Evolutionary conservation across 2,797 vertebrate species (phyloP), one percentile per base, ranked within the genome.

Genomic region (Oophaga sylvatica): DNA sequence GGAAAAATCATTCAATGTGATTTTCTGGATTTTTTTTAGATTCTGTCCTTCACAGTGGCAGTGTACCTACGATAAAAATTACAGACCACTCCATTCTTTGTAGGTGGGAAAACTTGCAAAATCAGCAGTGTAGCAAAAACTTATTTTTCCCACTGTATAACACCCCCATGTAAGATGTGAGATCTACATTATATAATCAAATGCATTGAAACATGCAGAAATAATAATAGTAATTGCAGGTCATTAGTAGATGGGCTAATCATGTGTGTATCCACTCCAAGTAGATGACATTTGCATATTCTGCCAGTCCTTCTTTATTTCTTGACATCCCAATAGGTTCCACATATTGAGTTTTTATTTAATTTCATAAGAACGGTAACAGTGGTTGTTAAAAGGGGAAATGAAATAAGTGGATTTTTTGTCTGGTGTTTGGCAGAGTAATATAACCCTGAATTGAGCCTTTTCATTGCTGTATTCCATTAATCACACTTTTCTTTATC

Each of bases 401-500:
- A 19, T 77, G 8, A 75, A 70, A 80, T 78, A 45, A n/a, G 70
- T 62, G 71, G 16, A 35, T 83, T 79, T 68, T 87, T 78, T 68
- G 53, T 62, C 29, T 68, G 73, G 11, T 71, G 76, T 80, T 87
- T 83, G 65, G 60, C 59, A 78, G 62, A 17, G 29, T n/a, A 48
- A 20, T 35, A 73, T 57, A 75, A 48, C 22, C 5, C 59, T 76
- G 76, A 77, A 57, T 62, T 84, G 77, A 85, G 35, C 68, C n/a
- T 41, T 86, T 82, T 76, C 83, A 77, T 63, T 63, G 71, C 83
- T 59, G 85, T 63, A 73, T 81, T 85, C 68, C 29, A 76, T 85
- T 81, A 88, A 88, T 85, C 83, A 76, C 57, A 67, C 62, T 81
- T 75, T 31, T 31, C 80, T 89, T 86, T 86, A 86, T 86, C 15